Evolutionary conservation across 2,113 vertebrate genomes (phyloP).

Genomic region (Geothlypis trichas): DNA sequence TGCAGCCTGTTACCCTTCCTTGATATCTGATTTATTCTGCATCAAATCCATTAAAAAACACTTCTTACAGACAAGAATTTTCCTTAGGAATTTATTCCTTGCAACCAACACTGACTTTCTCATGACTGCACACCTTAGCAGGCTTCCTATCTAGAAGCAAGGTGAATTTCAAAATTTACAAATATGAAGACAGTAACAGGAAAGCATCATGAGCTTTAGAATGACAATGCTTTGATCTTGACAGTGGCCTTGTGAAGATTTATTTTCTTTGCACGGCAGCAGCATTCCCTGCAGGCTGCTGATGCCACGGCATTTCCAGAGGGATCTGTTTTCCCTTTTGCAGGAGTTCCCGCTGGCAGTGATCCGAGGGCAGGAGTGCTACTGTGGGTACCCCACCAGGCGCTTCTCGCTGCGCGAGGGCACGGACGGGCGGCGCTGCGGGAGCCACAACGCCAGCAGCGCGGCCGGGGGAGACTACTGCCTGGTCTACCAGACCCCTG

Average conservation of each 20-base stretch:
- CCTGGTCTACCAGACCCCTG: slow-evolving; percentile 89
- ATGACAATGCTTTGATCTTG: not conserved
- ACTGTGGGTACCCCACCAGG: slow-evolving; percentile 83
- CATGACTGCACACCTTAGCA: not conserved
- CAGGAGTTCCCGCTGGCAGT: slow-evolving; percentile 92
- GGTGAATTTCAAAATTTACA: not conserved
- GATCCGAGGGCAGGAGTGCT: slow-evolving; percentile 79
- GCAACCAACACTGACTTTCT: not conserved
- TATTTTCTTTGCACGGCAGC: not conserved
- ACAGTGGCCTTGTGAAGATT: not conserved
- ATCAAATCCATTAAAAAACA: not conserved
- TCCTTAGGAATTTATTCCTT: not conserved
- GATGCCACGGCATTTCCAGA: not conserved
- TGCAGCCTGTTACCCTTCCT: not conserved
- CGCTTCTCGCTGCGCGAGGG: slow-evolving; percentile 75
- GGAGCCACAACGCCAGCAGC: not conserved
- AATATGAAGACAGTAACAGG: not conserved
- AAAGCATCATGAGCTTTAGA: not conserved
- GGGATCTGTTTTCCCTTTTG: not conserved
- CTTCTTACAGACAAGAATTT: not conserved
- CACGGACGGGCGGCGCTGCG: slow-evolving; percentile 71
- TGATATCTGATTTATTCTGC: not conserved
- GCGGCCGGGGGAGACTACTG: slow-evolving; percentile 59
- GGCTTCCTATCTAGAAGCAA: not conserved
- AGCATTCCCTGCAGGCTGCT: not conserved